A percentile compares a stretch with the other conserved stretches of the same genome.
Evolutionary conservation across 1,140 invertebrate species (phyloP).

Genomic region (Hyphantria cunea): DNA sequence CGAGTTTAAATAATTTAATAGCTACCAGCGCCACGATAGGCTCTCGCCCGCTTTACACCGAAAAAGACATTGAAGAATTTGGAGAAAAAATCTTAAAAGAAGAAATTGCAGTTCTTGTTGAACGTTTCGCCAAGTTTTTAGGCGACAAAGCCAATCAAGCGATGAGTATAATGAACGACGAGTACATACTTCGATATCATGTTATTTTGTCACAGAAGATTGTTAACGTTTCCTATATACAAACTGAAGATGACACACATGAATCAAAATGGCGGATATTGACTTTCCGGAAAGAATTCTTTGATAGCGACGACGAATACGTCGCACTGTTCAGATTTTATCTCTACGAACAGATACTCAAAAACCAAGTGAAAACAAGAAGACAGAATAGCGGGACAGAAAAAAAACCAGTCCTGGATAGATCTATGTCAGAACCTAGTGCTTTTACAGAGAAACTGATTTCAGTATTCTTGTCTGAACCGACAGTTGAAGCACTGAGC

Average conservation of each 20-base stretch:
- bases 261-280: background rate
- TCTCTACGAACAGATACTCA: background rate
- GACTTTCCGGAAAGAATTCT: constrained; percentile 17
- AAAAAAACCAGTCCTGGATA: background rate
- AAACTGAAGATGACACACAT: background rate
- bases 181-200: constrained; percentile 10
- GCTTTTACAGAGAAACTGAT: background rate
- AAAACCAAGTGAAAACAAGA: background rate
- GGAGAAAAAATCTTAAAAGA: constrained; percentile 5
- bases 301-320: constrained; percentile 1
- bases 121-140: constrained; percentile 1
- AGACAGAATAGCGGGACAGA: background rate
- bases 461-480: background rate
- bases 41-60: background rate
- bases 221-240: constrained; percentile 7
- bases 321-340: constrained; percentile 2
- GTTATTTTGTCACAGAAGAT: constrained; percentile 16
- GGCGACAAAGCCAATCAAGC: constrained; percentile 1
- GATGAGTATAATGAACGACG: constrained; percentile 2
- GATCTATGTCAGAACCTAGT: too few relatives aligned
- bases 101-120: constrained; percentile 8
- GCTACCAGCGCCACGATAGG: constrained; percentile 2
- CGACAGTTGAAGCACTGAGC: too few relatives aligned
- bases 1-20: constrained; percentile 9
- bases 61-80: background rate